Percentiles rank a stretch among this genome's conserved stretches.
Evolutionary conservation across 2,797 vertebrate species (phyloP).

Genomic region (Enteromius thamalakanensis): DNA sequence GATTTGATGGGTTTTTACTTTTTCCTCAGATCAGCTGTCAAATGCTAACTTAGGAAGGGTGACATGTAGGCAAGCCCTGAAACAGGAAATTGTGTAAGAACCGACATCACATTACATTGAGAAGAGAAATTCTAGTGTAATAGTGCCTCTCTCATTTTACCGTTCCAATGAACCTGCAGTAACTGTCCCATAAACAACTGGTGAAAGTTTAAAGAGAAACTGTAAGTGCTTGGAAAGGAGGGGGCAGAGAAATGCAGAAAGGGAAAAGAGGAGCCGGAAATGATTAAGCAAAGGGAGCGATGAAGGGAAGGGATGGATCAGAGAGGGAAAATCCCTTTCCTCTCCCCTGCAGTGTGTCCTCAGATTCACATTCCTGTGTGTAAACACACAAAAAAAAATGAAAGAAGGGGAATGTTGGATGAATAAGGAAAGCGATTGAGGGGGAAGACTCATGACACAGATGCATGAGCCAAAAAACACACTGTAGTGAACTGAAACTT

Average conservation of each 20-base stretch:
- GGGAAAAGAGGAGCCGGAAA: slow-evolving; percentile 60
- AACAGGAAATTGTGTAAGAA: slow-evolving; percentile 18
- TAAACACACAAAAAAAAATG: slow-evolving; percentile 60
- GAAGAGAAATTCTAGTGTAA: neutral
- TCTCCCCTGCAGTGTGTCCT: slow-evolving; percentile 70
- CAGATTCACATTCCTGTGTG: slow-evolving; percentile 67
- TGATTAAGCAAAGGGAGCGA: slow-evolving; percentile 57
- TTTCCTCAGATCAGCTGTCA: neutral
- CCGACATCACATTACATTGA: neutral
- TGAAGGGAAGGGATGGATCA: slow-evolving; percentile 66
- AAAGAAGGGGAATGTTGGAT: slow-evolving; percentile 19
- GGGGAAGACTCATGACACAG: slow-evolving; percentile 37
- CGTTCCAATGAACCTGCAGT: slow-evolving; percentile 65
- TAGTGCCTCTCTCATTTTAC: neutral
- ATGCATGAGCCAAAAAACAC: slow-evolving; percentile 27
- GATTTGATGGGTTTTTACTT: slow-evolving; percentile 29
- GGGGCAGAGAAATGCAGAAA: slow-evolving; percentile 39
- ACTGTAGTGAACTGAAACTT: slow-evolving; percentile 15
- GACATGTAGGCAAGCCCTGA: slow-evolving; percentile 12
- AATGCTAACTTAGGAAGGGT: neutral
- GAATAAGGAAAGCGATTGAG: slow-evolving; percentile 24
- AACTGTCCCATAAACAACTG: slow-evolving; percentile 64
- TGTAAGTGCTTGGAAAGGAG: slow-evolving; percentile 41
- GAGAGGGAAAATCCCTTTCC: slow-evolving; percentile 79
- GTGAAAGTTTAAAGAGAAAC: slow-evolving; percentile 61